Evolutionary conservation across 2,888 invertebrate species (phyloP), one percentile per base, ranked within the genome.

Genomic region (Clivina fossor): DNA sequence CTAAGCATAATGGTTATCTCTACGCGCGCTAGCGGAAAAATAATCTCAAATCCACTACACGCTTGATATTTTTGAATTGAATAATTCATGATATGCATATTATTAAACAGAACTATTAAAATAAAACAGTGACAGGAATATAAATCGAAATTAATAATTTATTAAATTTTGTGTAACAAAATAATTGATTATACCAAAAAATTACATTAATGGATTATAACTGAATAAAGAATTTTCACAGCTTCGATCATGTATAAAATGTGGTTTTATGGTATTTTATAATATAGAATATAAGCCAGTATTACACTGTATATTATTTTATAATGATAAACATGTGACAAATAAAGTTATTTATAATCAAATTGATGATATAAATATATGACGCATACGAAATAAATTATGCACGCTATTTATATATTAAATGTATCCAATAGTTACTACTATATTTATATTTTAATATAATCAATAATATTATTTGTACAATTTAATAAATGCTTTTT

Each of bases 231-330:
- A 53, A 43, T 43, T 22, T 30, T 33, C 35, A 43, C 28, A 30
- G 26, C 43, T 35, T 33, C 53, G 44, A 35, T 53, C 44, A 53
- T 44, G 35, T 53, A 44, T 44, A 53, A 44, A 53, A 53, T 53
- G 53, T 28, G 43, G 35, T 53, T 53, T 53, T 37, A 35, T 18
- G 37, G 37, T 35, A n/a, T 53, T 18, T 46, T 46, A 26, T 26
- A 37, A 40, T n/a, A 13, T 22, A 22, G 9, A n/a, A 20, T 13
- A 19, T 4, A 43, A 51, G 43, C 44, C 44, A 26, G 26, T 19
- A 33, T 53, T 44, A 53, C 44, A 44, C 35, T 44, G 30, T 22
- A 33, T 7, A 30, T 44, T 28, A 30, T 44, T 44, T 3, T 28
- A 18, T 7, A n/a, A 20, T 43, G 8, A 26, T 8, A 26, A 5